Base-by-base conservation (phyloP, 1,140 invertebrate species). In the Anastrepha obliqua region DNA sequence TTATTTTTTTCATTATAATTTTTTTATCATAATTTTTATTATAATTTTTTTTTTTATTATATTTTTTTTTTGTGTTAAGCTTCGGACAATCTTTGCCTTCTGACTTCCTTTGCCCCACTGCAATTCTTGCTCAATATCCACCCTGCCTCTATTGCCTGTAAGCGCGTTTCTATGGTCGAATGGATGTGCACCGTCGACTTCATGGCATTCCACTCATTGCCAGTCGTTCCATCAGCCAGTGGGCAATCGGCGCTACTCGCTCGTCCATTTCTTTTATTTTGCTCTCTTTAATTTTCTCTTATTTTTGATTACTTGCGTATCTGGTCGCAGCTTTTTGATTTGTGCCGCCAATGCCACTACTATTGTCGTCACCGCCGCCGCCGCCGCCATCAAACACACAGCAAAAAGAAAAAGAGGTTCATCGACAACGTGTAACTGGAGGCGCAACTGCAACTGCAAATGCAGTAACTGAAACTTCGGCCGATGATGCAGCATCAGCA, bases 321-420 rank as follows among this genome's bases (percentile, higher is more conserved):
- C 67, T 74, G 67, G 51, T 20, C 15, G 74, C 17, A n/a, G 51
- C 74, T 81, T 51, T 81, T 81, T 81, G 74, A 81, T 81, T 81
- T 81, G 17, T 55, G 74, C 74, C 74, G 74, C 74, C 74, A 81
- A 81, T 55, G 47, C 20, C 47, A 55, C 47, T 55, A 29, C 17
- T 2, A 0, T 74, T 74, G 70, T 74, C 9, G 15, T 74, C 29
- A 67, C 29, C 13, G 64, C 20, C 39, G 64, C 20, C 11, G 9
- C 6, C 6, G 64, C 64, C 64, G 29, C 64, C 64, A 39, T 67
- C 17, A 7, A 70, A 44, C 2, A 6, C 6, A 55, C 51, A 55
- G 3, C 51, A 55, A 55, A 55, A 55, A 55, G 11, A 29, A 29
- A 55, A 55, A 55, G 0, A 11, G 2, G 51, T 44, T 20, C 4